Percentiles rank a stretch among this genome's conserved stretches.
Conservation (phyloP, 2,113 vertebrate species). For the Microcebus jonahi region DNA sequence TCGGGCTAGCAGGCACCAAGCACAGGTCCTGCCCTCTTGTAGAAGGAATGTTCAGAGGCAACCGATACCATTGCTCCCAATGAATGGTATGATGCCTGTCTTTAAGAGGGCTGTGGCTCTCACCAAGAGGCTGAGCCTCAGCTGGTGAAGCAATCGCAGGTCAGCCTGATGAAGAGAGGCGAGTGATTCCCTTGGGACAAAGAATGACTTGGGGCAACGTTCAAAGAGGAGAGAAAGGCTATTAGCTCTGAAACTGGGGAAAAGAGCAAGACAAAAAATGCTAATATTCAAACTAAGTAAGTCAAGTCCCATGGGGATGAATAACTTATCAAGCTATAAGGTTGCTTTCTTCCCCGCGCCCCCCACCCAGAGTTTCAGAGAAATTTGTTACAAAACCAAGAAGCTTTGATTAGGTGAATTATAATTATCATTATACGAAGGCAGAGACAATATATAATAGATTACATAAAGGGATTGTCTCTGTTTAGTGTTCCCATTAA, state of each 20-base stretch:
- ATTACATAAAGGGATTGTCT: background rate
- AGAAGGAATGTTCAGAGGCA: constrained; percentile 87
- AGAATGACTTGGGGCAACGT: background rate
- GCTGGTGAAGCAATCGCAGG: background rate
- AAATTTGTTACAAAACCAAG: background rate
- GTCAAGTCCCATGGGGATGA: background rate
- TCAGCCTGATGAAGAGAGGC: background rate
- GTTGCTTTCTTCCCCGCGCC: background rate
- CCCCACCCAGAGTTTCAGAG: background rate
- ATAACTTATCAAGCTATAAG: background rate
- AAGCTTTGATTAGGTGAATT: background rate
- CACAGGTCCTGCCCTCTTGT: constrained; percentile 88
- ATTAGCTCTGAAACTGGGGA: constrained; percentile 32
- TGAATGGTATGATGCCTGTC: constrained; percentile 70
- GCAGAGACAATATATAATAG: background rate
- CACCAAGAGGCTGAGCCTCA: background rate
- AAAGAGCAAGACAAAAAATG: constrained; percentile 35
- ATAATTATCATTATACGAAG: background rate
- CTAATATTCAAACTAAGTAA: background rate
- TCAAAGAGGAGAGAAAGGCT: background rate
- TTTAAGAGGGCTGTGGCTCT: background rate
- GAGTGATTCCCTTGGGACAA: background rate
- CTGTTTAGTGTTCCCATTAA: background rate
- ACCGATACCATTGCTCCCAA: constrained; percentile 87
- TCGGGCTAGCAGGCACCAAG: background rate